phyloP scores from a whole-genome alignment of 2,113 vertebrate genomes.

The Bucco capensis region DNA sequence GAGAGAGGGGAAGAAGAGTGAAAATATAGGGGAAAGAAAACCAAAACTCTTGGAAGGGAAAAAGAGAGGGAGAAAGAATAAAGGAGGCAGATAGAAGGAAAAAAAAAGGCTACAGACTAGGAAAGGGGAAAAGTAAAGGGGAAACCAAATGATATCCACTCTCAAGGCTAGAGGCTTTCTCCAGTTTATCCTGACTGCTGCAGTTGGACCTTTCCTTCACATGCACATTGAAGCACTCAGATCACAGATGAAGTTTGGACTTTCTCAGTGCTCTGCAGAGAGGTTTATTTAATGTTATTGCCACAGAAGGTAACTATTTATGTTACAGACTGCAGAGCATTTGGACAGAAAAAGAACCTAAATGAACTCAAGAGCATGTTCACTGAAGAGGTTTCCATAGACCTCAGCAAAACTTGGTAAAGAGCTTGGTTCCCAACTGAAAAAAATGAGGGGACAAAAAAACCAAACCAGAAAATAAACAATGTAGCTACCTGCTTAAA shows the following conservation, averaged over 20 bases:
- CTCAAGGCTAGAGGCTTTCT: background rate
- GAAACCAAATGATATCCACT: fast-evolving
- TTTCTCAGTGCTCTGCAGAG: background rate
- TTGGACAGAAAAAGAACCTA: background rate
- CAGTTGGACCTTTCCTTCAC: background rate
- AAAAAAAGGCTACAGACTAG: background rate
- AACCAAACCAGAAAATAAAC: too few relatives aligned
- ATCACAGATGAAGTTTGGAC: background rate
- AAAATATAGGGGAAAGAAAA: background rate
- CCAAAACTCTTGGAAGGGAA: background rate
- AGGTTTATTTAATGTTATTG: background rate
- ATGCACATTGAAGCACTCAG: background rate
- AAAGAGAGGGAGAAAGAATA: background rate
- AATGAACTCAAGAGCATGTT: background rate
- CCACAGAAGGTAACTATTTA: background rate
- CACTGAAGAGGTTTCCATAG: background rate
- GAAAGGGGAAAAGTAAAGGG: background rate
- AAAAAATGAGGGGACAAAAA: background rate
- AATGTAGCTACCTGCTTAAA: background rate
- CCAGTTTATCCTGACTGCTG: background rate
- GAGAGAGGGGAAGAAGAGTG: background rate
- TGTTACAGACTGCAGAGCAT: background rate
- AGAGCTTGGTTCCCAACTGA: background rate
- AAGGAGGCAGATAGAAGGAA: background rate
- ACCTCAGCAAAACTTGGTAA: background rate